Evolutionary conservation across 2,113 vertebrate genomes (phyloP), one percentile per base, ranked within the genome.

Genomic region (Pedetes capensis): DNA sequence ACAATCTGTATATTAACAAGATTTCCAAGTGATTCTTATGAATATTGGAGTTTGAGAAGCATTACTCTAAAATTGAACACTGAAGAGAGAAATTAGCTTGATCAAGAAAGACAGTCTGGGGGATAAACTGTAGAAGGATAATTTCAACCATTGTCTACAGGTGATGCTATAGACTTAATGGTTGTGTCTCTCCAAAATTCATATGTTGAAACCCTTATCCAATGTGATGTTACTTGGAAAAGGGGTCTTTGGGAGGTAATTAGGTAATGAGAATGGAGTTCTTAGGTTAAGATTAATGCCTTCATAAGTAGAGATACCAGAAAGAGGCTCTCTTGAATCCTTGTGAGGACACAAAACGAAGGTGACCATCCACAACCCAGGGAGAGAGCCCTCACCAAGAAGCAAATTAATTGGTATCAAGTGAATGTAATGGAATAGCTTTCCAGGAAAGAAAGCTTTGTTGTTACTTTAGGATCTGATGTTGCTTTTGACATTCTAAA

Each of bases 401-500:
- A 66, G 42, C 32, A 49, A 10, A 66, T 23, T 83, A 12, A 22
- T 20, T 87, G 53, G 22, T 20, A 74, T 8, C 69, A 91, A 96
- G 69, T 23, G 87, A 78, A 69, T 34, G n/a, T 51, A 47, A 59
- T 44, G 34, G 61, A 87, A 9, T 93, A 74, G 61, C 39, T 96
- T 92, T 66, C 53, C 69, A 64, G 59, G 32, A 87, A 49, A 76
- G 37, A 91, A 95, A 75, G 32, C 37, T 42, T 61, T 81, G 72
- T 64, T 93, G 63, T 92, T 88, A 80, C 82, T 75, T 71, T 68
- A 85, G 55, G 25, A 49, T 86, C 68, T 96, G 91, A 78, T 64
- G 44, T 92, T 91, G 86, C 47, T 96, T 97, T 94, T 93, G 95
- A 96, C 88, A n/a, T 96, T 93, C 42, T 93, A 78, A 95, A 89